phyloP scores from a whole-genome alignment of 2,113 vertebrate species.

The Myodes glareolus region DNA sequence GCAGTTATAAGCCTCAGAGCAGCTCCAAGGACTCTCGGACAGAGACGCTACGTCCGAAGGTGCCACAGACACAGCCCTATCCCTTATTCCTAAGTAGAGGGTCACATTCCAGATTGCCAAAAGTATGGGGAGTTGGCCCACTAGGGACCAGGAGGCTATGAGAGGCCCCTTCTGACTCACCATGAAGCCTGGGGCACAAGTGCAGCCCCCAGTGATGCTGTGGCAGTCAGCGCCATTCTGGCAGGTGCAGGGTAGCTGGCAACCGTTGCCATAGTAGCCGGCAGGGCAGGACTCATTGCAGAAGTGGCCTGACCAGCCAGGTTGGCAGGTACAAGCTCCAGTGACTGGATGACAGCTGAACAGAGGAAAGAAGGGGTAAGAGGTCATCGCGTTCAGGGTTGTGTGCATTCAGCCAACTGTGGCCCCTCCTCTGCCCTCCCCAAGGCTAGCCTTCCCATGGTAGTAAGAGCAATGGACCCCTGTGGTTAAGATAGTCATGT shows the following conservation, averaged over 20 bases:
- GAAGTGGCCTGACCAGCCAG: constrained; percentile 95
- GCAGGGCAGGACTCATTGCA: constrained; percentile 96
- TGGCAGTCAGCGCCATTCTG: constrained; percentile 96
- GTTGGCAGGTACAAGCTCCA: constrained; percentile 95
- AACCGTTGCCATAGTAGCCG: constrained; percentile 92
- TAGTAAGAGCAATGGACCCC: not conserved
- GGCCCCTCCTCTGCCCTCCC: not conserved
- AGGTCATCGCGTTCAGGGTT: not conserved
- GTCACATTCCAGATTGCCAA: not conserved
- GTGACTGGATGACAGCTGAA: constrained; percentile 96
- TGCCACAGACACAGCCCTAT: not conserved
- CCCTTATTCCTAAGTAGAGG: not conserved
- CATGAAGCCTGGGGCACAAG: constrained; percentile 94
- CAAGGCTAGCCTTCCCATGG: not conserved
- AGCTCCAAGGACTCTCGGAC: not conserved
- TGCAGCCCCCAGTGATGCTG: constrained; percentile 92
- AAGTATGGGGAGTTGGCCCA: not conserved
- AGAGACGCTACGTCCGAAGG: no score
- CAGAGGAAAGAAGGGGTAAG: not conserved
- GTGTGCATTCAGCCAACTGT: not conserved
- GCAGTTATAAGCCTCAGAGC: not conserved
- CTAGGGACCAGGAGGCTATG: not conserved
- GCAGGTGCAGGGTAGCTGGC: constrained; percentile 91
- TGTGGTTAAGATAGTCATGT: not conserved
- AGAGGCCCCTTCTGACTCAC: constrained; percentile 83